Conservation (phyloP, 1,140 invertebrate species). For the Apis cerana region DNA sequence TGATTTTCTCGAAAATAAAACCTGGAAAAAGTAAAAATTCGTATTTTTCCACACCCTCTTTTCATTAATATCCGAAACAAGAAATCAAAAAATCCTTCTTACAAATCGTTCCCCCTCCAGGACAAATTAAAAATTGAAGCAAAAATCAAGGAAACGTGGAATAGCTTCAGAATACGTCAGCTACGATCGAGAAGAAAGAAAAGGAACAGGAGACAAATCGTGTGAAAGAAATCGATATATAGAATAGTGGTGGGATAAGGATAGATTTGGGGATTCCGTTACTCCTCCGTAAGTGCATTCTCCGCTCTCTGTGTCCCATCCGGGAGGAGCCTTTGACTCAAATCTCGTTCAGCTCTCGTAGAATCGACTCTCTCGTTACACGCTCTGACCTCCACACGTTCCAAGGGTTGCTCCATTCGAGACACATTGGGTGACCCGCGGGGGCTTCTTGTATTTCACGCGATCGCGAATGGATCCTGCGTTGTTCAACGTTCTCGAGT, state of each 20-base stretch:
- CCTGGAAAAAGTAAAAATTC: too few relatives aligned
- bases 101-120: too few relatives aligned
- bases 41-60: too few relatives aligned
- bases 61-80: too few relatives aligned
- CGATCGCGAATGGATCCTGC: constrained; percentile 3
- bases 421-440: neutral
- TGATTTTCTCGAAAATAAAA: too few relatives aligned
- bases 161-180: too few relatives aligned
- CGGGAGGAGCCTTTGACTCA: constrained; percentile 42
- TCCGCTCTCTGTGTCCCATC: neutral
- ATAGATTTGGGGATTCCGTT: constrained; percentile 16
- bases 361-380: constrained; percentile 30
- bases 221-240: neutral
- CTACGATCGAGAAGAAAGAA: too few relatives aligned
- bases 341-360: constrained; percentile 37
- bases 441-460: constrained; percentile 5
- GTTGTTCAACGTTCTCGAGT: neutral
- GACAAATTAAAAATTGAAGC: too few relatives aligned
- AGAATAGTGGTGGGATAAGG: neutral
- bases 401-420: constrained; percentile 5
- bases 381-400: neutral
- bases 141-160: too few relatives aligned
- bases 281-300: constrained; percentile 27
- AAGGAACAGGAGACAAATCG: neutral
- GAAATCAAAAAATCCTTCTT: too few relatives aligned